These are phyloP conservation scores for Tipula helvola DNA, from an alignment of 2,888 invertebrate genomes.

Conservation along the genomic window DNA sequence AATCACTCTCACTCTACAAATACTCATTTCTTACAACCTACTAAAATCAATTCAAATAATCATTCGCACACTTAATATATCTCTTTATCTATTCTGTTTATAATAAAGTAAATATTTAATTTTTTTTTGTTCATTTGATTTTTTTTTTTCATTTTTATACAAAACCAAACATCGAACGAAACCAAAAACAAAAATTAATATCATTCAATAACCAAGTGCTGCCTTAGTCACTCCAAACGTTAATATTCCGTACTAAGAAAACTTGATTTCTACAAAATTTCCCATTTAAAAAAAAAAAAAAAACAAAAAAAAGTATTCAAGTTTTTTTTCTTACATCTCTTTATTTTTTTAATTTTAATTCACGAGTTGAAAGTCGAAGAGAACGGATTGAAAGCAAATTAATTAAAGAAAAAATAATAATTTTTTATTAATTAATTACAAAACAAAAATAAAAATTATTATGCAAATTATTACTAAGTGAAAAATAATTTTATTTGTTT, in stretches of 20 bases:
- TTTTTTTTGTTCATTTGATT: not conserved
- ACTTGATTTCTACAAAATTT: conserved; percentile 10
- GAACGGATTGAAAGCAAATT: conserved; percentile 12
- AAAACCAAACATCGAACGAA: not conserved
- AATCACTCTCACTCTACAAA: not conserved
- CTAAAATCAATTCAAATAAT: conserved; percentile 4
- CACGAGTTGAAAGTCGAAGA: conserved; percentile 16
- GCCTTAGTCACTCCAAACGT: not conserved
- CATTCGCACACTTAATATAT: conserved; percentile 4
- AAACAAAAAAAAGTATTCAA: not conserved
- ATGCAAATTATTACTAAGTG: not conserved
- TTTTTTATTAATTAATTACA: not conserved
- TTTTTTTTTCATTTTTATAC: not conserved
- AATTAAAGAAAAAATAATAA: not conserved
- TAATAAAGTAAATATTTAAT: not conserved
- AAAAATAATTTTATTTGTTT: not conserved
- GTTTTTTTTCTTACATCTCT: not conserved
- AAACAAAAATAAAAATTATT: not conserved
- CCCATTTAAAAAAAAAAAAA: not conserved
- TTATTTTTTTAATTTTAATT: conserved; percentile 11
- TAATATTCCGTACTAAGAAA: not conserved
- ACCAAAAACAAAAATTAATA: not conserved
- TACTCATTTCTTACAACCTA: not conserved
- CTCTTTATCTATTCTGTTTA: not conserved
- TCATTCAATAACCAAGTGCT: not conserved